phyloP scores from a whole-genome alignment of 2,797 vertebrate genomes.

The Enteromius trimaculatus region DNA sequence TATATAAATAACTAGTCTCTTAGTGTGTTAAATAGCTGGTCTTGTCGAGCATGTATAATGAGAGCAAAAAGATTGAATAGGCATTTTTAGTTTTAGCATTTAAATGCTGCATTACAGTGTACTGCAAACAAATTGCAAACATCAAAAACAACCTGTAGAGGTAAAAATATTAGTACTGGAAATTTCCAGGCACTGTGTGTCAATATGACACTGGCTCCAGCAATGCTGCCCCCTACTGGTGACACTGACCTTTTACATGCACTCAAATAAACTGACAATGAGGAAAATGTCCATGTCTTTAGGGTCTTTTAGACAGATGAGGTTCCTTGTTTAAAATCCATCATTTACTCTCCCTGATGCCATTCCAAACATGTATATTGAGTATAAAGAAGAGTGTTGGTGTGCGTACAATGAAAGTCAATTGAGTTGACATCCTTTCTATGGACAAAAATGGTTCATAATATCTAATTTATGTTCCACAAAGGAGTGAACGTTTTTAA shows the following conservation, averaged over 20 bases:
- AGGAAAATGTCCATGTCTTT: background rate
- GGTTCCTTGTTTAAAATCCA: background rate
- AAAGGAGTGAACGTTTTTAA: background rate
- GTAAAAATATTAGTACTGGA: conserved; percentile 34
- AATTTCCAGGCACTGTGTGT: conserved; percentile 31
- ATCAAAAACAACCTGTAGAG: conserved; percentile 19
- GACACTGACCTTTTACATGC: background rate
- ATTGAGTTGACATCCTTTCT: background rate
- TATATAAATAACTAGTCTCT: background rate
- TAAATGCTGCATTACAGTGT: background rate
- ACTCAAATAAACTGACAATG: background rate
- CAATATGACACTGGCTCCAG: conserved; percentile 19
- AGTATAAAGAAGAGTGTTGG: background rate
- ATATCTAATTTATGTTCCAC: background rate
- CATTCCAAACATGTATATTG: background rate
- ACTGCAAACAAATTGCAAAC: background rate
- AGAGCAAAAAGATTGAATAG: background rate
- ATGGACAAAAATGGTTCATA: background rate
- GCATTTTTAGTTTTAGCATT: background rate
- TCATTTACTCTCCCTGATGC: background rate
- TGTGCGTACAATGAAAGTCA: background rate
- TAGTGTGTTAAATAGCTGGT: background rate
- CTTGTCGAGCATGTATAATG: background rate
- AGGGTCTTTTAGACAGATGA: background rate
- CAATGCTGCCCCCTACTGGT: conserved; percentile 48